These are phyloP conservation scores for Huso huso DNA, from an alignment of 2,797 vertebrate genomes.

Conservation along the genomic window DNA sequence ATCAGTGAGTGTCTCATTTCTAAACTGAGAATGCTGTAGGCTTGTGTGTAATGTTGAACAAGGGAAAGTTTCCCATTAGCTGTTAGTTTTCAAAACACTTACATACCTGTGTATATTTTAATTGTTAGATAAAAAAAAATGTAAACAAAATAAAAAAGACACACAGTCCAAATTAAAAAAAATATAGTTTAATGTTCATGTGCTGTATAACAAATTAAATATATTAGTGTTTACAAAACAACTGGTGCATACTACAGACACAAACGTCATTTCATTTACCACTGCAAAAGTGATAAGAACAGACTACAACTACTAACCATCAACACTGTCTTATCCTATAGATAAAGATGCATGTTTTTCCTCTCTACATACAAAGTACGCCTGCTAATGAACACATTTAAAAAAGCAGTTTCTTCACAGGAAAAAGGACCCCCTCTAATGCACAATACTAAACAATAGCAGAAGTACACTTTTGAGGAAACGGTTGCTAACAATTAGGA, in stretches of 20 bases:
- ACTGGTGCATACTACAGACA: slow-evolving; percentile 68
- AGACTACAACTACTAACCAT: slow-evolving; percentile 7
- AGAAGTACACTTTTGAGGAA: slow-evolving; percentile 4
- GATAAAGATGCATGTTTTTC: slow-evolving; percentile 35
- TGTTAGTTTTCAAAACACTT: too few relatives aligned
- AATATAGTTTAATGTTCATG: slow-evolving; percentile 90
- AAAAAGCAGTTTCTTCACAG: background rate
- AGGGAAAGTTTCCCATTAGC: too few relatives aligned
- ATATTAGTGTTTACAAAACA: slow-evolving; percentile 97
- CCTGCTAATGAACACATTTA: background rate
- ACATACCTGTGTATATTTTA: too few relatives aligned
- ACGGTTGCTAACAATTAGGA: slow-evolving; percentile 48
- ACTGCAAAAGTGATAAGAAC: slow-evolving; percentile 48
- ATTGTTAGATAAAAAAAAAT: background rate
- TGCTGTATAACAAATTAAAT: slow-evolving; percentile 95
- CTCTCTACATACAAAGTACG: slow-evolving; percentile 7
- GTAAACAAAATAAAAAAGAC: slow-evolving; percentile 30
- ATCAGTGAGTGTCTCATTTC: too few relatives aligned
- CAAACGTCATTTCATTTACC: slow-evolving; percentile 50
- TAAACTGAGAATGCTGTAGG: too few relatives aligned
- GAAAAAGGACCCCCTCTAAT: background rate
- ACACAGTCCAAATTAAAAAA: slow-evolving; percentile 63
- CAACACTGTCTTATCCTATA: slow-evolving; percentile 27
- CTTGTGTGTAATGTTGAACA: too few relatives aligned
- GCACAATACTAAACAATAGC: slow-evolving; percentile 16